Evolutionary conservation across 2,113 vertebrate genomes (phyloP).

Genomic region (Lichenostomus cassidix): DNA sequence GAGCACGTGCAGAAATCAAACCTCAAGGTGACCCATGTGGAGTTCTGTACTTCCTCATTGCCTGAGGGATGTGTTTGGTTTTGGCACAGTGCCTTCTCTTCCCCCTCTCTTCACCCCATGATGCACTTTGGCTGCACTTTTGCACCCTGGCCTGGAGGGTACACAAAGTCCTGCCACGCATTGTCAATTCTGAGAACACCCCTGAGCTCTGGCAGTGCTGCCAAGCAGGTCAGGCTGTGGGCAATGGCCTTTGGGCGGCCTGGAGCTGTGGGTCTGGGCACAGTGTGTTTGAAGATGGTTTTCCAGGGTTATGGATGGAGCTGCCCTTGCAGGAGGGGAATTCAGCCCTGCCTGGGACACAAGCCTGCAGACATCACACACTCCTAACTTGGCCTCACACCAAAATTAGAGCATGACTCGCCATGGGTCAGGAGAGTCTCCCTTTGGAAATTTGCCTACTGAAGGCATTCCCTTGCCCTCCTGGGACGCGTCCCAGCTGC

Average conservation of each 20-base stretch:
- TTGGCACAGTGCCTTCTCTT: background rate
- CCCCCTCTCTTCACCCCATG: background rate
- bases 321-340: too few species aligned
- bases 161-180: background rate
- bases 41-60: too few species aligned
- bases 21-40: background rate
- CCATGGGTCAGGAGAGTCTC: background rate
- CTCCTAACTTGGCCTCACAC: background rate
- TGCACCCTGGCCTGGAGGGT: background rate
- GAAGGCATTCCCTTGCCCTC: background rate
- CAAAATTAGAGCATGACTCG: background rate
- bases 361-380: background rate
- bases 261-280: too few species aligned
- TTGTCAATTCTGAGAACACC: too few species aligned
- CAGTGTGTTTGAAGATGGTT: too few species aligned
- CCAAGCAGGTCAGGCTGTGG: background rate
- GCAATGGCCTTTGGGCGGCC: too few species aligned
- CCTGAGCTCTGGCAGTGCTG: background rate
- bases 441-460: background rate
- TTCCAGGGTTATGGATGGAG: too few species aligned
- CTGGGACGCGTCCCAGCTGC: background rate
- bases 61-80: background rate
- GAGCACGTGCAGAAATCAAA: background rate
- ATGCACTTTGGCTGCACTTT: background rate
- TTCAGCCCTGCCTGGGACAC: too few species aligned